Conservation (phyloP, 2,888 invertebrate species). For the Steinernema carpocapsae region DNA sequence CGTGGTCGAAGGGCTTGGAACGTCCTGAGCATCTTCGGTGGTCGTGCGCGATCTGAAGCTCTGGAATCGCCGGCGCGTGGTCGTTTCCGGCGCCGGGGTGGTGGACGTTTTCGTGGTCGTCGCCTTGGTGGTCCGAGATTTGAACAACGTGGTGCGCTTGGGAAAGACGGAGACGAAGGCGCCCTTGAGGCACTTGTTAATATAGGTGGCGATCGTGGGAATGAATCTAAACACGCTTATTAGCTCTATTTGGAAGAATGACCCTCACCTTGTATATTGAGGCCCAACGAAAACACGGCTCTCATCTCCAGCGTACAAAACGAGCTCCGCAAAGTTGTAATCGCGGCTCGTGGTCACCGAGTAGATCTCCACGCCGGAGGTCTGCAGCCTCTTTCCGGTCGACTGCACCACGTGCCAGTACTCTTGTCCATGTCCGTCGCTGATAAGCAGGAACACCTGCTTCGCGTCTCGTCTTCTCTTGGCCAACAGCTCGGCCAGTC, state of each 20-base stretch:
- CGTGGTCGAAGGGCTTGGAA: not conserved
- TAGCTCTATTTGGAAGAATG: not conserved
- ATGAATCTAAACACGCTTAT: conserved; percentile 40
- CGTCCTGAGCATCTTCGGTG: not conserved
- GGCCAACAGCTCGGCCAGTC: conserved; percentile 37
- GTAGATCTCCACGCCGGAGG: conserved; percentile 47
- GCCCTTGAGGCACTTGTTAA: conserved; percentile 43
- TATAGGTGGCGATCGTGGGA: conserved; percentile 36
- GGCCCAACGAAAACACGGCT: conserved; percentile 53
- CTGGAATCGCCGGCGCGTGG: conserved; percentile 8
- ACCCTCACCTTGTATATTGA: conserved; percentile 33
- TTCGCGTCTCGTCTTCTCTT: conserved; percentile 26
- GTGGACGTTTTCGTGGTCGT: not conserved
- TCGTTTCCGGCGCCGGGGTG: conserved; percentile 8
- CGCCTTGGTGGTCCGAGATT: not conserved
- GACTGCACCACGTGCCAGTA: conserved; percentile 50
- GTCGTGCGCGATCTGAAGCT: conserved; percentile 17
- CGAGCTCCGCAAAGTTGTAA: conserved; percentile 53
- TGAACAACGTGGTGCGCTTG: not conserved
- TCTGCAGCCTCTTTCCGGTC: conserved; percentile 47
- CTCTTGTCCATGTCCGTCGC: conserved; percentile 63
- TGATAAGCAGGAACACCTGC: conserved; percentile 52
- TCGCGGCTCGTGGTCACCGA: conserved; percentile 52
- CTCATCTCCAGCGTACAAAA: conserved; percentile 51
- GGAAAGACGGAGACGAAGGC: not conserved